Evolutionary conservation across 2,888 invertebrate genomes (phyloP), one percentile per base, ranked within the genome.

Genomic region (Drosophila buzzatii): DNA sequence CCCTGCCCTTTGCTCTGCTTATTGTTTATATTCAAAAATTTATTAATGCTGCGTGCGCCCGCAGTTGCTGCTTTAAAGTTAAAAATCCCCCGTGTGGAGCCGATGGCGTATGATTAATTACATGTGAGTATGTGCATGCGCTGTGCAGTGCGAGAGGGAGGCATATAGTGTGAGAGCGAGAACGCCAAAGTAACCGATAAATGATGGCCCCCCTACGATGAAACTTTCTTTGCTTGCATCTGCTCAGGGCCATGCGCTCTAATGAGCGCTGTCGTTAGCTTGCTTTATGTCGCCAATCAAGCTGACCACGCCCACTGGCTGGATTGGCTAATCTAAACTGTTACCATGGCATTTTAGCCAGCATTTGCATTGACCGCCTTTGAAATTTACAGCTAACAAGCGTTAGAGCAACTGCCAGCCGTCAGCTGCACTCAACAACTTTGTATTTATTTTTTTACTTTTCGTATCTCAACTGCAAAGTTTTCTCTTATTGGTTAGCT

Each of bases 221-320:
- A 55, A 74, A 64, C 31, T 73, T 70, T 60, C 5, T n/a, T 20
- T 39, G 14, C 23, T 3, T 42, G 20, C 79, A 78, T 47, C 71
- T 78, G 74, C 47, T 35, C 23, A 5, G 33, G 55, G n/a, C 47
- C 39, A 57, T 14, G 35, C 35, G 58, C 18, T 49, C 63, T 86
- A 86, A 84, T 86, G 86, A 81, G 79, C 62, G 45, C 67, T 69
- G 84, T 86, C 84, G 81, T 84, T 89, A 86, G 81, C 84, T 83
- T 83, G 73, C 83, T 86, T 86, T 86, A 86, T 89, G 81, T 73
- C 68, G 70, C 84, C 81, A 89, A 86, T 84, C 89, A 89, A 81
- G 65, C 51, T 72, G 59, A 73, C 81, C 80, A 80, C 57, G 65
- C 72, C 76, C 60, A 37, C 60, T 16, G 35, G 27, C 27, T 1